These are phyloP conservation scores for Tolypeutes matacus DNA, from an alignment of 2,797 vertebrate genomes.

Conservation along the genomic window DNA sequence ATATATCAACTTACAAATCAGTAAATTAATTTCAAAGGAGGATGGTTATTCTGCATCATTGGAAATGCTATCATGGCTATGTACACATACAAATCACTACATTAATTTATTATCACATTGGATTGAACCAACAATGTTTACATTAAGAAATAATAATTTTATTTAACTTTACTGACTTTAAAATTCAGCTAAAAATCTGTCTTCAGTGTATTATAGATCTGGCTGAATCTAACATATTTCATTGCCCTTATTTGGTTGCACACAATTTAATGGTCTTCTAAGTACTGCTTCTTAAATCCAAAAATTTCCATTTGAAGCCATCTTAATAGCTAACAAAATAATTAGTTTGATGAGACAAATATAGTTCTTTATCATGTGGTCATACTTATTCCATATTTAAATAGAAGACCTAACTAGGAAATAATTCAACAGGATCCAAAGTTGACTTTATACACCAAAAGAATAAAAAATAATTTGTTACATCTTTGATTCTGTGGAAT, in stretches of 20 bases:
- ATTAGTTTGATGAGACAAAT: background rate
- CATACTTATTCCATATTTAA: background rate
- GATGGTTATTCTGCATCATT: background rate
- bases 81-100: background rate
- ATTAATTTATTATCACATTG: background rate
- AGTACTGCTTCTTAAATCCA: background rate
- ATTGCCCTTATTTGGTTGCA: background rate
- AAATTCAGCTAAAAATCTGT: background rate
- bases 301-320: background rate
- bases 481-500: background rate
- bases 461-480: background rate
- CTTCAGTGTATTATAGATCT: background rate
- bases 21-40: background rate
- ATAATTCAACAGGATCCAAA: background rate
- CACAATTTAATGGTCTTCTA: background rate
- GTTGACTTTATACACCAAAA: background rate
- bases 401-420: background rate
- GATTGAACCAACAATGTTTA: background rate
- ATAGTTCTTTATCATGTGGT: background rate
- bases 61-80: background rate
- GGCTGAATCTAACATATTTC: background rate
- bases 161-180: background rate
- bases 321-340: background rate
- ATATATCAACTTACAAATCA: too few relatives aligned
- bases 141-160: background rate